These are phyloP conservation scores for Dasyurus viverrinus DNA, from an alignment of 2,113 vertebrate genomes.

Conservation along the genomic window DNA sequence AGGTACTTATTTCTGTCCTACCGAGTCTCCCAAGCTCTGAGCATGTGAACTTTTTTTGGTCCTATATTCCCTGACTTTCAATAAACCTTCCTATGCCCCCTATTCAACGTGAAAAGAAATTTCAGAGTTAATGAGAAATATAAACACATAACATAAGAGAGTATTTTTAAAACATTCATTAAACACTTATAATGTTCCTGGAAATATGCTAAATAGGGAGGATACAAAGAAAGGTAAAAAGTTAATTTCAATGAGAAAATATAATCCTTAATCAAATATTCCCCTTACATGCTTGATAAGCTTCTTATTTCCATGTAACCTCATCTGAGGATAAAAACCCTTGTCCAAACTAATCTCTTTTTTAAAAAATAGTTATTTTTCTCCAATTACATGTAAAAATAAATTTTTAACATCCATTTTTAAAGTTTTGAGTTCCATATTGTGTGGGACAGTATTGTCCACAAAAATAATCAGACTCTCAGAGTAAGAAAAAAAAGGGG, in stretches of 20 bases:
- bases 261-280: background rate
- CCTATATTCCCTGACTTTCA: background rate
- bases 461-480: too few relatives aligned
- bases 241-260: background rate
- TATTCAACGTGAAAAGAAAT: background rate
- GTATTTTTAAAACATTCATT: background rate
- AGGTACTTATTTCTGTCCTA: background rate
- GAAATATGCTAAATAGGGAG: background rate
- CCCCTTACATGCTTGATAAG: background rate
- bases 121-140: background rate
- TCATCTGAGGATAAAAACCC: background rate
- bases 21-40: background rate
- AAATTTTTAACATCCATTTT: background rate
- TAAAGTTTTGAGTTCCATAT: background rate
- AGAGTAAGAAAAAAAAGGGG: too few relatives aligned
- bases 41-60: background rate
- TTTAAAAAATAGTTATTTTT: background rate
- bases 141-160: background rate
- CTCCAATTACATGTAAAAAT: background rate
- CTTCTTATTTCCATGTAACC: background rate
- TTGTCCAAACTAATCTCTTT: background rate
- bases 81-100: background rate
- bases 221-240: background rate
- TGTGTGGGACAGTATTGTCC: background rate
- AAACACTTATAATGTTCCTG: background rate